Percentiles rank a stretch among this genome's conserved stretches.
phyloP scores from a whole-genome alignment of 1,140 invertebrate species.

The Maniola jurtina region DNA sequence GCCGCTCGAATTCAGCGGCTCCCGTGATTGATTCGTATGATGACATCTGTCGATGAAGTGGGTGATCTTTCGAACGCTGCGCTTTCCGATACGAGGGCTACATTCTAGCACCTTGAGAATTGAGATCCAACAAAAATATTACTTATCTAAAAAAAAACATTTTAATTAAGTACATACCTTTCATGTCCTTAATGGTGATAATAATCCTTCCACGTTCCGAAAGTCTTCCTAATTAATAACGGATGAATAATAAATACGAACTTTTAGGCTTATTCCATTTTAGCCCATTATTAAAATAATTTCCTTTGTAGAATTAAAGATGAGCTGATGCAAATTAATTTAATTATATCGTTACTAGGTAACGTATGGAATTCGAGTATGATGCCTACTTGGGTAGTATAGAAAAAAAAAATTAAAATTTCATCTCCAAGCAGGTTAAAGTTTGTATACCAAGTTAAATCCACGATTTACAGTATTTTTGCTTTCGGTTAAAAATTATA shows the following conservation, averaged over 20 bases:
- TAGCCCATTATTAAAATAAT: slow-evolving; percentile 28
- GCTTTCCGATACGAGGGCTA: too few species aligned
- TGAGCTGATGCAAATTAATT: slow-evolving; percentile 27
- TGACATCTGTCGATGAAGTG: too few species aligned
- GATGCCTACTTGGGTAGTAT: too few species aligned
- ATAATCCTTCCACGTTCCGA: background rate
- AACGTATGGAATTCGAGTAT: background rate
- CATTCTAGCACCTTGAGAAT: too few species aligned
- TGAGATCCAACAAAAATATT: background rate
- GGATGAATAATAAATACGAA: slow-evolving; percentile 1
- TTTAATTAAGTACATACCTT: background rate
- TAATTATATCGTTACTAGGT: slow-evolving; percentile 23
- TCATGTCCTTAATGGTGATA: background rate
- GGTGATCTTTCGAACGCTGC: too few species aligned
- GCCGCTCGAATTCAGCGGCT: too few species aligned
- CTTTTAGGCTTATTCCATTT: slow-evolving; percentile 22
- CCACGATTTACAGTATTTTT: too few species aligned
- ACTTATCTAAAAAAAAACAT: background rate
- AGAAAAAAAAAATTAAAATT: too few species aligned
- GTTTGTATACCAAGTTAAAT: too few species aligned
- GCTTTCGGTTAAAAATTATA: too few species aligned
- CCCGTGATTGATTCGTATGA: too few species aligned
- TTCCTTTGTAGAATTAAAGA: slow-evolving; percentile 20
- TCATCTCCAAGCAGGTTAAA: too few species aligned
- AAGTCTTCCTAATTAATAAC: background rate